phyloP scores from a whole-genome alignment of 2,888 invertebrate species.

The Muscina levida region DNA sequence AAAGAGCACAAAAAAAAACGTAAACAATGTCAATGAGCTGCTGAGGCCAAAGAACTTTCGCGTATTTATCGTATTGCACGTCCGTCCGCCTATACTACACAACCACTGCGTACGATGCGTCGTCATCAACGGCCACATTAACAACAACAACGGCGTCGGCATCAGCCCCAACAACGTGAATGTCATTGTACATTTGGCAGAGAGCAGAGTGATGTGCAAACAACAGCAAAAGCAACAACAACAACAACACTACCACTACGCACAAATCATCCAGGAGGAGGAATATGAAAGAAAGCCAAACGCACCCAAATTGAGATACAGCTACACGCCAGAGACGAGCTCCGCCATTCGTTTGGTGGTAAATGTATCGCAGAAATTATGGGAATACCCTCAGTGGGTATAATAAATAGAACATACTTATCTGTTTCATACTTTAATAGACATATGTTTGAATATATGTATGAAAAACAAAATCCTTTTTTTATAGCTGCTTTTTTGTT shows the following conservation, averaged over 20 bases:
- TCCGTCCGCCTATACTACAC: neutral
- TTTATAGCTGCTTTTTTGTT: too few species aligned
- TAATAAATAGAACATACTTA: too few species aligned
- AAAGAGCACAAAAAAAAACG: constrained; percentile 11
- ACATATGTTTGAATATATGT: too few species aligned
- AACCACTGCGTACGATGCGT: neutral
- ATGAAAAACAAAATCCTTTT: too few species aligned
- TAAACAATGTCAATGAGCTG: constrained; percentile 29
- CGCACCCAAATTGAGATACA: neutral
- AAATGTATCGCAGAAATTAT: too few species aligned
- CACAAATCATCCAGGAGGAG: neutral
- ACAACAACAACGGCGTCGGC: neutral
- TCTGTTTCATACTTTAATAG: too few species aligned
- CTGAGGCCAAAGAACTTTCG: constrained; percentile 17
- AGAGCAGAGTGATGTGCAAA: neutral
- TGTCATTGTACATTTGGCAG: neutral
- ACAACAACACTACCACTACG: too few species aligned
- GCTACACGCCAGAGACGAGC: neutral
- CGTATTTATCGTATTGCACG: neutral
- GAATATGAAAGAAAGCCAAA: neutral
- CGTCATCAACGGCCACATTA: neutral
- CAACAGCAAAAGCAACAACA: neutral
- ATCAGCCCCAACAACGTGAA: neutral
- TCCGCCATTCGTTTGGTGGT: too few species aligned
- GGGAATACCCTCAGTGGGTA: too few species aligned